A percentile compares a stretch with the other conserved stretches of the same genome.
Conservation (phyloP, 1,140 invertebrate species). For the Cotesia typhae region DNA sequence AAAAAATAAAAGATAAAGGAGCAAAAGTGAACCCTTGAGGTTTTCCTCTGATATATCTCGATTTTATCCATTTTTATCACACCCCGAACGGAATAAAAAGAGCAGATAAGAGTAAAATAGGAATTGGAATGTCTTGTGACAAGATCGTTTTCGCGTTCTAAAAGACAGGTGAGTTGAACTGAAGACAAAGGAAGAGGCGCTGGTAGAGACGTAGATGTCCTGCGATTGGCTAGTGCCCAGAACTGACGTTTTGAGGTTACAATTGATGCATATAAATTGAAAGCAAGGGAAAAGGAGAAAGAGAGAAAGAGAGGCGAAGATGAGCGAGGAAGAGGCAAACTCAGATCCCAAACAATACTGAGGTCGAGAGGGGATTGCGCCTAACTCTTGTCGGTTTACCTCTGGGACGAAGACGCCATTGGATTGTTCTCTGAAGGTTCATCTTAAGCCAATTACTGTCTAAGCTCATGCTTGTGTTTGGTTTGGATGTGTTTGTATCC, state of each 20-base stretch:
- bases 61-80: neutral
- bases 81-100: neutral
- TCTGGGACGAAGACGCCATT: conserved; percentile 26
- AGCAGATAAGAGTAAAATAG: neutral
- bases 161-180: conserved; percentile 10
- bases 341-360: conserved; percentile 26
- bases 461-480: neutral
- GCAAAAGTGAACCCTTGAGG: neutral
- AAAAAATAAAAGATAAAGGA: neutral
- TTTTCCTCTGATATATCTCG: too few species aligned
- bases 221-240: conserved; percentile 24
- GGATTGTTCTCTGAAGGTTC: conserved; percentile 33
- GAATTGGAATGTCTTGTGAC: conserved; percentile 19
- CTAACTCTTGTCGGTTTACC: conserved; percentile 18
- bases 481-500: neutral
- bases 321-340: neutral
- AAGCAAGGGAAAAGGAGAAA: conserved; percentile 7
- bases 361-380: conserved; percentile 26
- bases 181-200: conserved; percentile 9
- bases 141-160: conserved; percentile 1
- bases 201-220: neutral
- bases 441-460: conserved; percentile 30
- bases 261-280: conserved; percentile 32
- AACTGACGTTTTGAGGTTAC: conserved; percentile 41
- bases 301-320: conserved; percentile 14